Conservation (phyloP, 2,888 invertebrate genomes). For the Argyra leucocephala region DNA sequence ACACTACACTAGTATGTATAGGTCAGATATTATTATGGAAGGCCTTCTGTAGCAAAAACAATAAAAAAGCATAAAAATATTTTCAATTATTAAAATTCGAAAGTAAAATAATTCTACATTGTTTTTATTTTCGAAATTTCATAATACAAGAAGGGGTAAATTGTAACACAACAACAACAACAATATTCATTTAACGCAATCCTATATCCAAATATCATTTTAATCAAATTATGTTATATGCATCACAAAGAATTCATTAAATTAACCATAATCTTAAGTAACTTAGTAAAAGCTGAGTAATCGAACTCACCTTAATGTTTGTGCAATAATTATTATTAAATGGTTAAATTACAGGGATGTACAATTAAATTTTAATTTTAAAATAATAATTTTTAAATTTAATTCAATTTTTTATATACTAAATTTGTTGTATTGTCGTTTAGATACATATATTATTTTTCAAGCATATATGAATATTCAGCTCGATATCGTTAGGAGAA, state of each 20-base stretch:
- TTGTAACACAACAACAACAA: neutral
- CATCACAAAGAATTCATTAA: neutral
- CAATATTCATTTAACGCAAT: neutral
- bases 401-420: too few relatives aligned
- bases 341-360: too few relatives aligned
- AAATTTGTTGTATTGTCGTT: too few relatives aligned
- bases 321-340: too few relatives aligned
- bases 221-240: neutral
- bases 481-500: too few relatives aligned
- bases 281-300: neutral
- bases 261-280: neutral
- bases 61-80: neutral
- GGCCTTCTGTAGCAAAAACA: neutral
- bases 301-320: slow-evolving; percentile 2
- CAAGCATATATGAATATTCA: too few relatives aligned
- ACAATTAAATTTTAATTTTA: too few relatives aligned
- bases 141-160: neutral
- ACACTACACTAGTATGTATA: neutral
- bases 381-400: too few relatives aligned
- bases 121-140: too few relatives aligned
- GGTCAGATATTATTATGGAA: neutral
- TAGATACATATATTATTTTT: too few relatives aligned
- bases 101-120: neutral
- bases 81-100: neutral
- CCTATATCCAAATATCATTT: neutral